Evolutionary conservation across 2,797 vertebrate genomes (phyloP).

Genomic region (Artibeus lituratus): DNA sequence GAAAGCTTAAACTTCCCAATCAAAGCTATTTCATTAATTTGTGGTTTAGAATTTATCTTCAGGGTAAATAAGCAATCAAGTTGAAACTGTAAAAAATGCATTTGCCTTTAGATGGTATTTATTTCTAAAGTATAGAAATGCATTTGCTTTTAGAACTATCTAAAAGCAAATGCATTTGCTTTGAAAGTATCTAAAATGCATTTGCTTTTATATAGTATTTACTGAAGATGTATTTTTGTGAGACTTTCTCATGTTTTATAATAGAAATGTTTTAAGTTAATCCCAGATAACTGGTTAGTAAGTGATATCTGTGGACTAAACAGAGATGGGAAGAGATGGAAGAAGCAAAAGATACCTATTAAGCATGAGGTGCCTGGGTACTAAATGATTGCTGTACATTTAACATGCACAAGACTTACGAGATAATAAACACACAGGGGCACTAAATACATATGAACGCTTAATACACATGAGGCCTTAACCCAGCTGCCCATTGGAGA

Average conservation of each 20-base stretch:
- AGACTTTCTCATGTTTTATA: not conserved
- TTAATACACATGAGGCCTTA: not conserved
- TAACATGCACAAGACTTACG: not conserved
- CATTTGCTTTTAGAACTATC: no score
- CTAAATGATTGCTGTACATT: not conserved
- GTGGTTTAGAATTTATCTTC: not conserved
- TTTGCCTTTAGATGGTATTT: slow-evolving; percentile 1
- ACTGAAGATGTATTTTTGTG: not conserved
- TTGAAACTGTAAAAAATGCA: not conserved
- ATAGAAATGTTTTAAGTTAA: not conserved
- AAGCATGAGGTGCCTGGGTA: not conserved
- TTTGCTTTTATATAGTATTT: slow-evolving; percentile 9
- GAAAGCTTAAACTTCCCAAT: not conserved
- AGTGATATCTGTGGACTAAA: not conserved
- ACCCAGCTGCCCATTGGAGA: not conserved
- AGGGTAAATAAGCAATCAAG: not conserved
- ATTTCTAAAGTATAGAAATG: no score
- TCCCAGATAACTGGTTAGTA: not conserved
- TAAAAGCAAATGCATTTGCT: no score
- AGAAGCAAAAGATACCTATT: not conserved
- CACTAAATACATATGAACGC: not conserved
- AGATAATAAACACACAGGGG: not conserved
- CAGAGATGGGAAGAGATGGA: not conserved
- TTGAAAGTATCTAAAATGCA: no score
- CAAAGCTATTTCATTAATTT: not conserved